Evolutionary conservation across 1,140 invertebrate species (phyloP), one percentile per base, ranked within the genome.

Genomic region (Pteromalus puparum): DNA sequence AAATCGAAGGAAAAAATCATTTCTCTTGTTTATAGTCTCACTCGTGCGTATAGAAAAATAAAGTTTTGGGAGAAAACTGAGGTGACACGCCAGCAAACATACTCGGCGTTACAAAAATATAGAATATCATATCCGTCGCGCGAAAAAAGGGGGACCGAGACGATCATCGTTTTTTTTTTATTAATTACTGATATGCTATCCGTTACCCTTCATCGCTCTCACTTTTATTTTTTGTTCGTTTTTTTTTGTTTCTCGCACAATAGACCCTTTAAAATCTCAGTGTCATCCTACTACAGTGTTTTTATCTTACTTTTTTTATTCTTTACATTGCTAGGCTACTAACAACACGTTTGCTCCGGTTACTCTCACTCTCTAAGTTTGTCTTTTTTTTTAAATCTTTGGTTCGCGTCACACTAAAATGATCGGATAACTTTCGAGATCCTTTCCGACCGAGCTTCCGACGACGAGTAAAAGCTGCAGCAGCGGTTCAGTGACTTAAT

Each of bases 341-440:
- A 38, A 12, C 53, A 18, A 48, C 3, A 73, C 74, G 12, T 75
- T 24, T 75, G 34, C 73, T 3, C 38, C 24, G 73, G 30, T 81
- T 74, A 78, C 81, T 85, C 53, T 87, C 81, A 84, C 81, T 6
- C 24, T 74, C 46, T 80, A 84, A 12, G 12, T 85, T 68, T 84
- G 34, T 53, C 85, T 82, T 67, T 82, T 61, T 84, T 78, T 28
- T 5, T n/a, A 76, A 68, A 76, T 65, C n/a, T 77, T 83, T 76
- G 61, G 76, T 73, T 78, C 84, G 86, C 85, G 83, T 85, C 75
- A 81, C 81, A 28, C 75, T 67, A 67, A 38, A 78, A 65, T 82
- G 67, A 89, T 89, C 88, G 89, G 89, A 90, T 90, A 90, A 90
- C 89, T 90, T 89, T 90, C 88, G 89, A 89, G 89, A 89, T 88